These are phyloP conservation scores for Labeo rohita DNA, from an alignment of 2,113 vertebrate genomes.

Conservation along the genomic window DNA sequence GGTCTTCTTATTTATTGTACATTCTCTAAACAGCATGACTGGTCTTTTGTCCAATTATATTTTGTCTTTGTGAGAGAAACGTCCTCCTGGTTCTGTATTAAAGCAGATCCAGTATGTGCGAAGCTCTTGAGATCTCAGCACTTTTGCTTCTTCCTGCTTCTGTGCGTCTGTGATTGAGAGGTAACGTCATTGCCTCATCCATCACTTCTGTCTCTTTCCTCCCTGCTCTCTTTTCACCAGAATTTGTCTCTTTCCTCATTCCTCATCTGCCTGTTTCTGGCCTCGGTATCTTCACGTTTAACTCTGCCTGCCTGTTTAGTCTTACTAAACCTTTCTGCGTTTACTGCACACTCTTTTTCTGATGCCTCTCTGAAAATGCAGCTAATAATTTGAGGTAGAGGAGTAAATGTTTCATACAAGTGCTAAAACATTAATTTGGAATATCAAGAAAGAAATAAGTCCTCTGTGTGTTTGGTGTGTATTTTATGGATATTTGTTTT, in stretches of 20 bases:
- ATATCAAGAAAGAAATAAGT: background rate
- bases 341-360: conserved; percentile 58
- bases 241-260: background rate
- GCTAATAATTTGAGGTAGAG: background rate
- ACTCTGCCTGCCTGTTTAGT: conserved; percentile 94
- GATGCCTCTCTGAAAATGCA: conserved; percentile 9
- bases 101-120: background rate
- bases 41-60: background rate
- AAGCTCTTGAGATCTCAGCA: conserved; percentile 2
- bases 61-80: background rate
- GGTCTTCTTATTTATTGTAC: background rate
- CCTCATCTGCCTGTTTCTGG: conserved; percentile 29
- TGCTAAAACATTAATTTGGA: background rate
- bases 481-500: background rate
- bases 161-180: conserved; percentile 32
- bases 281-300: conserved; percentile 35
- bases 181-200: conserved; percentile 14
- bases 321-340: conserved; percentile 78
- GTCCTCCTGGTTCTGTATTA: background rate
- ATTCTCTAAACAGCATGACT: background rate
- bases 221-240: background rate
- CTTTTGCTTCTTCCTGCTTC: conserved; percentile 28
- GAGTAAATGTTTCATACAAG: background rate
- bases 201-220: background rate
- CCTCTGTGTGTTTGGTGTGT: background rate